phyloP scores from a whole-genome alignment of 1,140 invertebrate genomes.

The Drosophila nigromelanica region DNA sequence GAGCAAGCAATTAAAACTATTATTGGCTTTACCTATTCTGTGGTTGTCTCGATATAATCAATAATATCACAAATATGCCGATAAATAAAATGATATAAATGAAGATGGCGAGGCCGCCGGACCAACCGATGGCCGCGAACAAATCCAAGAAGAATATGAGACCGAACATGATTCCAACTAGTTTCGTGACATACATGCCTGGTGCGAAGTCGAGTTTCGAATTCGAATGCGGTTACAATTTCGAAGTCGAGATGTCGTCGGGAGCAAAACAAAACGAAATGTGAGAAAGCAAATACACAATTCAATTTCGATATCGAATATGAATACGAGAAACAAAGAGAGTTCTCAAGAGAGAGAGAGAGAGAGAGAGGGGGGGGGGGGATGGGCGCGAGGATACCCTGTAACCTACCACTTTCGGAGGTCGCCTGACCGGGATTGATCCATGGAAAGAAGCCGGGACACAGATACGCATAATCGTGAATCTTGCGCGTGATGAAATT shows the following conservation, averaged over 20 bases:
- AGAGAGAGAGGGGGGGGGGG: background rate
- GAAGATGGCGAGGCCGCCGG: slow-evolving; percentile 88
- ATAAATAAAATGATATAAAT: slow-evolving; percentile 89
- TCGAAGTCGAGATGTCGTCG: slow-evolving; percentile 28
- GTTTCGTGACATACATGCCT: slow-evolving; percentile 94
- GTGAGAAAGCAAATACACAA: slow-evolving; percentile 40
- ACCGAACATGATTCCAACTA: slow-evolving; percentile 92
- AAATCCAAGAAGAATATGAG: slow-evolving; percentile 93
- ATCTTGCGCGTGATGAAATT: slow-evolving; percentile 86
- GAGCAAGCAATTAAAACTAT: background rate
- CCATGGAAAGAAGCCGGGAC: slow-evolving; percentile 94
- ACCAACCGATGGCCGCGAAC: slow-evolving; percentile 91
- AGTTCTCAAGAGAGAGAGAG: too few species aligned
- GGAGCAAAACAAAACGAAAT: slow-evolving; percentile 31
- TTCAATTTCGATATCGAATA: slow-evolving; percentile 17
- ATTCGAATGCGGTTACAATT: slow-evolving; percentile 26
- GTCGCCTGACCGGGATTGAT: slow-evolving; percentile 94
- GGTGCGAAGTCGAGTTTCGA: slow-evolving; percentile 37
- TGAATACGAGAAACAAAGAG: slow-evolving; percentile 9
- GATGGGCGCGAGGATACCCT: background rate
- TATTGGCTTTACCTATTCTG: slow-evolving; percentile 90
- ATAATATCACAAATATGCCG: slow-evolving; percentile 90
- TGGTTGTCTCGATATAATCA: slow-evolving; percentile 94
- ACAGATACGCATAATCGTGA: slow-evolving; percentile 90
- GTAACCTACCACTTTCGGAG: slow-evolving; percentile 87